These are phyloP conservation scores for Chrosomus eos DNA, from an alignment of 2,797 vertebrate species.

Conservation along the genomic window DNA sequence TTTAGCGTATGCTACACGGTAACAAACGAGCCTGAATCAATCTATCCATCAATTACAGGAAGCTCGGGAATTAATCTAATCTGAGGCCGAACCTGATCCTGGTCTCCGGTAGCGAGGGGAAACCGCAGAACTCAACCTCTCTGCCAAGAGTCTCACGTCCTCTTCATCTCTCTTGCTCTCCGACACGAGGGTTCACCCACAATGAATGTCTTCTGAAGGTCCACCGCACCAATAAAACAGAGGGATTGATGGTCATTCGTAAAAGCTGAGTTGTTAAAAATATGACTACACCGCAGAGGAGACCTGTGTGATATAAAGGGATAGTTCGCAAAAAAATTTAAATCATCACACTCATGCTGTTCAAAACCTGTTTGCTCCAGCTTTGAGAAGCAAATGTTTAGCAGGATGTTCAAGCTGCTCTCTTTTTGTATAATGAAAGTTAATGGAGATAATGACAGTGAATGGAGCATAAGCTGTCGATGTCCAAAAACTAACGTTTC, in stretches of 20 bases:
- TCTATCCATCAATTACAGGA: slow-evolving; percentile 48
- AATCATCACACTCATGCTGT: not conserved
- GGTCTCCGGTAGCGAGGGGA: slow-evolving; percentile 28
- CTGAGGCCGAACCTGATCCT: slow-evolving; percentile 40
- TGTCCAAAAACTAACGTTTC: not conserved
- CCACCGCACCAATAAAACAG: not conserved
- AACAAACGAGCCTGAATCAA: slow-evolving; percentile 36
- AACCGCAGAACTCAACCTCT: slow-evolving; percentile 25
- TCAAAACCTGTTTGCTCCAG: not conserved
- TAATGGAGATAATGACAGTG: not conserved
- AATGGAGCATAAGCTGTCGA: not conserved
- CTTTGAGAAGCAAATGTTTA: not conserved
- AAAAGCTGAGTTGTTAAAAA: slow-evolving; percentile 31
- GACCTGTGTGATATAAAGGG: slow-evolving; percentile 1
- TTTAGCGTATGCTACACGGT: slow-evolving; percentile 15
- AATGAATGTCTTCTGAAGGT: slow-evolving; percentile 24
- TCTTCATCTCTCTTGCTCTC: slow-evolving; percentile 10
- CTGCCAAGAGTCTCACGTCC: slow-evolving; percentile 29
- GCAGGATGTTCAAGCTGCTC: not conserved
- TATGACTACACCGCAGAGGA: not conserved
- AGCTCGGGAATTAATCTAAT: slow-evolving; percentile 31
- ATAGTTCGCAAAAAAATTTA: not conserved
- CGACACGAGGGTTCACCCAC: slow-evolving; percentile 3
- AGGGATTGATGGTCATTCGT: slow-evolving; percentile 11
- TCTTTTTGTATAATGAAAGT: not conserved